Evolutionary conservation across 2,113 vertebrate genomes (phyloP).

Genomic region (Strix uralensis): DNA sequence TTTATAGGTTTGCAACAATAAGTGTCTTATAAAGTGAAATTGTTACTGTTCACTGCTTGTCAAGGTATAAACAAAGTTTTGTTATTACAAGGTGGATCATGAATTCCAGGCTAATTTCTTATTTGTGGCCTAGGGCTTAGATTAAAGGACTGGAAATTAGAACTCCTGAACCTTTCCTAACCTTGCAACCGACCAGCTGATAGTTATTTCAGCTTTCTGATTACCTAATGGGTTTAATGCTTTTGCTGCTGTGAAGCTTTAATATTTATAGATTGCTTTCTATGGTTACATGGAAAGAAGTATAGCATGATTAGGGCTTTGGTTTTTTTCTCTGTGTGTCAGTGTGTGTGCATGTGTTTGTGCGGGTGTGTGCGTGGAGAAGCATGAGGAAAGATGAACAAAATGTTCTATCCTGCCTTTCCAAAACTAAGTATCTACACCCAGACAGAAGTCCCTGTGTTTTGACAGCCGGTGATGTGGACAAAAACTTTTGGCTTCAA

Average conservation of each 20-base stretch:
- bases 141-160: background rate
- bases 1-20: background rate
- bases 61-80: background rate
- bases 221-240: background rate
- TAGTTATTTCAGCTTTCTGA: background rate
- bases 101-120: background rate
- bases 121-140: background rate
- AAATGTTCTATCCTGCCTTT: conserved; percentile 40
- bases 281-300: background rate
- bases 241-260: background rate
- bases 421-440: conserved; percentile 22
- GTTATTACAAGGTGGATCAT: background rate
- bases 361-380: background rate
- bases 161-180: background rate
- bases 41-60: background rate
- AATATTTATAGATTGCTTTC: background rate
- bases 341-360: background rate
- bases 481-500: background rate
- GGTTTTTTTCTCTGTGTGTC: background rate
- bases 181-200: background rate
- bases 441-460: conserved; percentile 39
- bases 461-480: conserved; percentile 14
- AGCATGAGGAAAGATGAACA: conserved; percentile 30
- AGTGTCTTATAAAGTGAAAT: background rate
- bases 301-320: background rate